Evolutionary conservation across 2,113 vertebrate genomes (phyloP), one percentile per base, ranked within the genome.

Genomic region (Probosciger aterrimus): DNA sequence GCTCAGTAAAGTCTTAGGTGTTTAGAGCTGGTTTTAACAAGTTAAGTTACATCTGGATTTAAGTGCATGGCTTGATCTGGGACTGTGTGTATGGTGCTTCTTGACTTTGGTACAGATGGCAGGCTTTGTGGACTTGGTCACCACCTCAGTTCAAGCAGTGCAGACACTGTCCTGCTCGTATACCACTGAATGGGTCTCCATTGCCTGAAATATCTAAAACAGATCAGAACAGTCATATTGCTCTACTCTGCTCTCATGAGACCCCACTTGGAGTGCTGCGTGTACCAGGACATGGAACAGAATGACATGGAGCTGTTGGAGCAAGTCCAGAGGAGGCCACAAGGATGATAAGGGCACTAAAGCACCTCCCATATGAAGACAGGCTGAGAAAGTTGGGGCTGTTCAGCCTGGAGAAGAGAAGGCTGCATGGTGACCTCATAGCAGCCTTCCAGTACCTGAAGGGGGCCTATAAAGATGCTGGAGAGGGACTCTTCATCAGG

Each of bases 41-140:
- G 7, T 9, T 53, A 20, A 57, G 1, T 23, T 70, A 16, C 31
- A 55, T 3, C 4, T 59, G 52, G 14, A 2, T 86, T 73, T 55
- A 65, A 76, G 18, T 19, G 17, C 5, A 15, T 35, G 73, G 18
- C 35, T 76, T 68, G 12, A 33, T 59, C 23, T 37, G 23, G 18
- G 17, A 14, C 24, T 12, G 11, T 23, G 41, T 50, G 22, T 24
- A 15, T 0, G 0, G 24, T 79, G 28, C 19, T 50, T 62, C 35
- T 71, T 0, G 0, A 13, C 27, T 44, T 35, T n/a, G 33, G 35
- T 60, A 52, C 15, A 73, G 14, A 8, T 13, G 9, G 5, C 18
- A 77, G 47, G 43, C n/a, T n/a, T 57, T 44, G n/a, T 6, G 25
- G 17, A 23, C 31, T 65, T 1, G 0, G 33, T 73, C 2, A 2